These are phyloP conservation scores for Caradrina kadenii DNA, from an alignment of 2,888 invertebrate genomes.

Conservation along the genomic window DNA sequence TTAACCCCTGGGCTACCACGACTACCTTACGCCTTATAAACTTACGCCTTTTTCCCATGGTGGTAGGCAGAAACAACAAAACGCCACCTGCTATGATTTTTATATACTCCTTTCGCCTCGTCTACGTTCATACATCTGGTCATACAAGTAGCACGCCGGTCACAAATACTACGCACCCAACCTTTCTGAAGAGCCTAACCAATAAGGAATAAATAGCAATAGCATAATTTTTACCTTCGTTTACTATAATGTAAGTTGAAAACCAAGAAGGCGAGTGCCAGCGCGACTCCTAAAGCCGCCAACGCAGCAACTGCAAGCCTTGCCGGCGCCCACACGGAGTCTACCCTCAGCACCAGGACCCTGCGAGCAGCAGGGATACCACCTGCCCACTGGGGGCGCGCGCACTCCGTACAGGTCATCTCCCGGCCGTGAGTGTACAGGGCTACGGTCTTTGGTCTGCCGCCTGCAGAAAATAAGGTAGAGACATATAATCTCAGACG, in stretches of 20 bases:
- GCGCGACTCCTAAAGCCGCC: conserved; percentile 93
- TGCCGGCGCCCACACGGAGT: conserved; percentile 94
- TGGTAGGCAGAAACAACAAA: no score
- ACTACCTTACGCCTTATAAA: no score
- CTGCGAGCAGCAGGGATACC: conserved; percentile 95
- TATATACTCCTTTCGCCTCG: no score
- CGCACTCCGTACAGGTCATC: conserved; percentile 93
- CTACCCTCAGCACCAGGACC: conserved; percentile 93
- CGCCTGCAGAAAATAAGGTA: conserved; percentile 86
- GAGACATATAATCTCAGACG: no score
- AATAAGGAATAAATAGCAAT: no score
- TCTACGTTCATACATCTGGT: no score
- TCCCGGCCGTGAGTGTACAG: conserved; percentile 92
- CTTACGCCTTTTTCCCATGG: no score
- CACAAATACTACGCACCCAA: no score
- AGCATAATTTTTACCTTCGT: conserved; percentile 91
- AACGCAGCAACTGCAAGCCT: conserved; percentile 93
- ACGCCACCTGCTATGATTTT: no score
- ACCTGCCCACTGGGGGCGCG: conserved; percentile 93
- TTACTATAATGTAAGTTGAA: conserved; percentile 96
- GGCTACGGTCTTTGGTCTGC: conserved; percentile 93
- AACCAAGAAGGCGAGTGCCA: conserved; percentile 94
- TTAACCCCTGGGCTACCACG: no score
- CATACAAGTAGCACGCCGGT: no score
- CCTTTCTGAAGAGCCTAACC: no score